Evolutionary conservation across 2,797 vertebrate species (phyloP).

Genomic region (Podarcis lilfordi): DNA sequence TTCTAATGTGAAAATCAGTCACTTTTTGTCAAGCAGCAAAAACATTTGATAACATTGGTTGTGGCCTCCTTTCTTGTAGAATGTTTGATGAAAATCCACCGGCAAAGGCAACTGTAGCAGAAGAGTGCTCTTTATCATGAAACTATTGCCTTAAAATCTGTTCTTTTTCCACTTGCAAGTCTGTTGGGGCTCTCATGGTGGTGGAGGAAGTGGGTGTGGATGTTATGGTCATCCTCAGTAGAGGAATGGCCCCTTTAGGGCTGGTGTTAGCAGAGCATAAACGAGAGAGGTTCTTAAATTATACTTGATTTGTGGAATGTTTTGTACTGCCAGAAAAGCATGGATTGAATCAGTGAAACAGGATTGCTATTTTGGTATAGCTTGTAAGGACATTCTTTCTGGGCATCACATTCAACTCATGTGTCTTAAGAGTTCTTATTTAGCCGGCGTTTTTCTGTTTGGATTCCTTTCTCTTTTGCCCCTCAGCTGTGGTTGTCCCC

Average conservation of each 20-base stretch:
- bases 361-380: not conserved
- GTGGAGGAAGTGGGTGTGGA: conserved; percentile 18
- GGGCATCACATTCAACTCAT: not conserved
- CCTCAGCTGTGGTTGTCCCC: not conserved
- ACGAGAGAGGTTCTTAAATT: not conserved
- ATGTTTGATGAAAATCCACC: not conserved
- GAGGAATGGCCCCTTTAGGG: not conserved
- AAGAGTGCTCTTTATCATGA: too few relatives aligned
- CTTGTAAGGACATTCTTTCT: not conserved
- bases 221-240: not conserved
- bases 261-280: not conserved
- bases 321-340: not conserved
- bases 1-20: not conserved
- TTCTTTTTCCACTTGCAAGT: not conserved
- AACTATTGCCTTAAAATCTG: not conserved
- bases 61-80: too few relatives aligned
- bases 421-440: not conserved
- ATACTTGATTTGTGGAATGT: conserved; percentile 6
- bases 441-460: not conserved
- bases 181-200: not conserved
- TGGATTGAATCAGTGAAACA: not conserved
- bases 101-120: not conserved
- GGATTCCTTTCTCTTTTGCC: not conserved
- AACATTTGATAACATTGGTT: not conserved
- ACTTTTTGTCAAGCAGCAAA: not conserved